These are phyloP conservation scores for Cololabis saira DNA, from an alignment of 2,113 vertebrate genomes.

Conservation along the genomic window DNA sequence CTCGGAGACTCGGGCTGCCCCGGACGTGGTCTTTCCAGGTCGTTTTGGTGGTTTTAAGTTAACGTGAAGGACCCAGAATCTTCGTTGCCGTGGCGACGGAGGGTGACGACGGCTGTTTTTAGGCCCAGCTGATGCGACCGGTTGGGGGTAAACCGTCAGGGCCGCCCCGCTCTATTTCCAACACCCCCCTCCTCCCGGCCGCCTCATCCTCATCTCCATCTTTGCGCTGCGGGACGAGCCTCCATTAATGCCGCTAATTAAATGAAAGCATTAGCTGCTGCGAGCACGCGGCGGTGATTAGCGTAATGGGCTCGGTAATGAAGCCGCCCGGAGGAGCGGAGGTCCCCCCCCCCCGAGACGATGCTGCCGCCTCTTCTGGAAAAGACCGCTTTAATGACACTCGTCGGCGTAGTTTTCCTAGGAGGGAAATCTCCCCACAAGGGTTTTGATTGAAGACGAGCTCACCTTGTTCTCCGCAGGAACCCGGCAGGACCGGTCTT, in stretches of 20 bases:
- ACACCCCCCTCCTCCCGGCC: background rate
- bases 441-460: no score
- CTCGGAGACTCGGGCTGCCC: no score
- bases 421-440: background rate
- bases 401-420: background rate
- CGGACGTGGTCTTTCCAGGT: no score
- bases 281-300: slow-evolving; percentile 36
- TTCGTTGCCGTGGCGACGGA: no score
- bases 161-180: no score
- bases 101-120: no score
- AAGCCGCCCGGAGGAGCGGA: slow-evolving; percentile 52
- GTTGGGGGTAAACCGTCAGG: no score
- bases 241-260: slow-evolving; percentile 50
- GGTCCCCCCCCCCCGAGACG: slow-evolving; percentile 15
- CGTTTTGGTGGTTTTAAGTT: no score
- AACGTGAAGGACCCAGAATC: no score
- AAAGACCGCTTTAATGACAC: slow-evolving; percentile 37
- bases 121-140: no score
- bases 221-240: slow-evolving; percentile 12
- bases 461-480: no score
- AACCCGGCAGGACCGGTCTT: no score
- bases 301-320: slow-evolving; percentile 60
- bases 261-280: slow-evolving; percentile 55
- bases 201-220: background rate
- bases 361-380: slow-evolving; percentile 40